Percentiles rank a stretch among this genome's conserved stretches.
phyloP scores from a whole-genome alignment of 2,888 invertebrate genomes.

The Globia sparganii region DNA sequence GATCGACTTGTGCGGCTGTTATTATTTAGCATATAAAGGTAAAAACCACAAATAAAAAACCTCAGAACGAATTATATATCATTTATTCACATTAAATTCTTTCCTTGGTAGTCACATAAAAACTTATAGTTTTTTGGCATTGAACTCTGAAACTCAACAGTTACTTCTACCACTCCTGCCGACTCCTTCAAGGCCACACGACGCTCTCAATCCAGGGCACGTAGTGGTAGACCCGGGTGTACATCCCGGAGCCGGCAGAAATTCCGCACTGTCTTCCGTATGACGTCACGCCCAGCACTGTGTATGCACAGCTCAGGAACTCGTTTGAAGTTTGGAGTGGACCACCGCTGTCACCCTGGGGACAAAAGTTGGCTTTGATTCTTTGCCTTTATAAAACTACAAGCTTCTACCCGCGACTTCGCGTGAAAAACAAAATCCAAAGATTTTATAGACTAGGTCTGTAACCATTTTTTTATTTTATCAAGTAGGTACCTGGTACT shows the following conservation, averaged over 20 bases:
- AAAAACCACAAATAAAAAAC: background rate
- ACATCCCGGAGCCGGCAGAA: slow-evolving; percentile 44
- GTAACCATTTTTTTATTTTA: no score
- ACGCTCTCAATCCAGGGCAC: slow-evolving; percentile 42
- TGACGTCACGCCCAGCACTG: slow-evolving; percentile 47
- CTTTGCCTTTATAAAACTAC: background rate
- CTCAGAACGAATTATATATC: background rate
- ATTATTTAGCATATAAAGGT: no score
- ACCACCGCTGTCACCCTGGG: slow-evolving; percentile 37
- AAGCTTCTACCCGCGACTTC: no score
- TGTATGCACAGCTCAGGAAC: slow-evolving; percentile 9
- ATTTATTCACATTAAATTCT: background rate
- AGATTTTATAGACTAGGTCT: no score
- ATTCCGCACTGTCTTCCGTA: slow-evolving; percentile 46
- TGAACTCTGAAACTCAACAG: background rate
- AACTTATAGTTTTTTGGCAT: background rate
- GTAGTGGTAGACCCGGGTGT: slow-evolving; percentile 42
- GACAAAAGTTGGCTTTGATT: background rate
- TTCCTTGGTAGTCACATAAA: background rate
- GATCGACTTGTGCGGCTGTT: no score
- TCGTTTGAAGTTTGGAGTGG: slow-evolving; percentile 23
- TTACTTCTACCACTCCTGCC: background rate
- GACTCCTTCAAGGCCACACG: slow-evolving; percentile 23
- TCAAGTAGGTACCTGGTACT: no score
- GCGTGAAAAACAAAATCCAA: no score